Base-by-base conservation (phyloP, 2,888 invertebrate species). In the Dorcus hopei region DNA sequence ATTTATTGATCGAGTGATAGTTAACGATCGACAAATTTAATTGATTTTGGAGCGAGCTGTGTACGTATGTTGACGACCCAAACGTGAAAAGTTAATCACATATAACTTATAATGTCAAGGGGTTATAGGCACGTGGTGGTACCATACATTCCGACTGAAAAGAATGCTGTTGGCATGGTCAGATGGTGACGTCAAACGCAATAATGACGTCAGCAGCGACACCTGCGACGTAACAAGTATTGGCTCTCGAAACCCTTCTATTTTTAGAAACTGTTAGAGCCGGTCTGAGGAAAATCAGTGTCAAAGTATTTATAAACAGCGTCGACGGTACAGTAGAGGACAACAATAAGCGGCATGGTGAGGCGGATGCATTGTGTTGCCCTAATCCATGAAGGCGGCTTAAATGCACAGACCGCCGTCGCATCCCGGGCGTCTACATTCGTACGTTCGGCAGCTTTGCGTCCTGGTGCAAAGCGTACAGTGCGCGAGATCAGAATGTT, bases 401-500 rank as follows among this genome's bases (percentile, higher is more conserved):
- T 47, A 43, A 33, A 45, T 51, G 50, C 23, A 39, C 43, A 42
- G 9, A 42, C 49, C 23, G 54, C 47, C 56, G 59, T 50, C 57
- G 52, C 45, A 55, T 55, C 64, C 63, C 62, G 65, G 64, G 64
- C 55, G 45, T 26, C 52, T 45, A 42, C 49, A 52, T 52, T 56
- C 58, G 55, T 38, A 55, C 54, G 51, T 57, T 59, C 50, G 50
- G 59, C 49, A 58, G 52, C 54, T 49, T 58, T 57, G 61, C 61
- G 59, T 60, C 58, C 57, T 55, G 49, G 59, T 64, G 59, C 60
- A 66, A 58, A 59, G 51, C 49, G 62, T 60, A 58, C 55, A 61
- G 55, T 68, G 65, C 66, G 65, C 63, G 65, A 67, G 62, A 62
- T 62, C 61, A 59, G 55, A 60, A 51, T 45, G 19, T 52, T 49